A percentile compares a stretch with the other conserved stretches of the same genome.
These are phyloP conservation scores for Andrena dorsata DNA, from an alignment of 2,888 invertebrate species.

Conservation along the genomic window DNA sequence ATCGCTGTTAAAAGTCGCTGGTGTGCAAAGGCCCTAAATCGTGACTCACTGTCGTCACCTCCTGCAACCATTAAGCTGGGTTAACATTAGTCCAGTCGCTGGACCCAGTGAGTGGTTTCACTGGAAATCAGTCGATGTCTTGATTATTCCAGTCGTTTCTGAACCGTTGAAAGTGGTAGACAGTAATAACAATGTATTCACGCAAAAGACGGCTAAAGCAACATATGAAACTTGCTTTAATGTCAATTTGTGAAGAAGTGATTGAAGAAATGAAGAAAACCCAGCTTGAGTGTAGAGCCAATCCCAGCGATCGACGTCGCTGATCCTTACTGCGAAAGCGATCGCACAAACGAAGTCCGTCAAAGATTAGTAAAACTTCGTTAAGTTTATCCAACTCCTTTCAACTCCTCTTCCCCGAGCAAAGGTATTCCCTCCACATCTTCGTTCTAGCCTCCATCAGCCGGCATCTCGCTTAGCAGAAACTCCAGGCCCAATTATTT, in stretches of 20 bases:
- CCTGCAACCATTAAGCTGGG: slow-evolving; percentile 6
- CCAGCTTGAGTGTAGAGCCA: slow-evolving; percentile 26
- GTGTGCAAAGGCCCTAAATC: too few species aligned
- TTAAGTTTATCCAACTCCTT: not conserved
- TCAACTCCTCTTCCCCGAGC: not conserved
- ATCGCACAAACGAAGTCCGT: not conserved
- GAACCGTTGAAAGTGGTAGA: too few species aligned
- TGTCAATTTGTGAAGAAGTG: too few species aligned
- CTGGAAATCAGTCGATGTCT: too few species aligned
- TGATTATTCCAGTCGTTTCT: too few species aligned
- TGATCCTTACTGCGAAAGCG: not conserved
- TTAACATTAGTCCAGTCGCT: too few species aligned
- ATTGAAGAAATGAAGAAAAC: too few species aligned
- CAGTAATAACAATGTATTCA: too few species aligned
- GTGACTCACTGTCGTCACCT: slow-evolving; percentile 25
- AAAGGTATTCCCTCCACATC: not conserved
- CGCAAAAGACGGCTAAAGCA: too few species aligned
- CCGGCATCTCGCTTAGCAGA: slow-evolving; percentile 4
- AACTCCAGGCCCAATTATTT: not conserved
- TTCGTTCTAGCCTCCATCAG: not conserved
- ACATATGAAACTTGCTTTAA: too few species aligned
- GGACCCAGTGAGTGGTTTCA: too few species aligned
- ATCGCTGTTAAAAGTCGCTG: too few species aligned
- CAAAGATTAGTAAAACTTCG: not conserved
- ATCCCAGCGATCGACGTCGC: slow-evolving; percentile 10